Conservation (phyloP, 2,888 invertebrate species). For the Amphipyra tragopoginis region DNA sequence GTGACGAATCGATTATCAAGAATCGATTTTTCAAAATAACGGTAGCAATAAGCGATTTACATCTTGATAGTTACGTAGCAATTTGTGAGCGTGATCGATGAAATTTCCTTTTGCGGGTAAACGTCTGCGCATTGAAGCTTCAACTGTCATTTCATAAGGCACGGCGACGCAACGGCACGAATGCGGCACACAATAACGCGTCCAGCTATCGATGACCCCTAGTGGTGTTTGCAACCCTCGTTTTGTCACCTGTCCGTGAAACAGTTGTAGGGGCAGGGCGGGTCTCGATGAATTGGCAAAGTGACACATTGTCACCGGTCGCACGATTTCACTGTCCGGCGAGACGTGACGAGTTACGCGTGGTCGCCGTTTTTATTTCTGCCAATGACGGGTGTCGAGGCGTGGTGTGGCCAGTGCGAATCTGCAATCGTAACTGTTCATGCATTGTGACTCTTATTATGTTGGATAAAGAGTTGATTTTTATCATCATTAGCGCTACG, state of each 20-base stretch:
- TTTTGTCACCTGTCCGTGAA: conserved; percentile 23
- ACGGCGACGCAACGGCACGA: conserved; percentile 79
- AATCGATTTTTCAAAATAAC: conserved; percentile 89
- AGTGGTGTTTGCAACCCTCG: conserved; percentile 51
- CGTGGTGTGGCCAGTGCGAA: conserved; percentile 84
- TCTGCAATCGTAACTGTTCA: conserved; percentile 67
- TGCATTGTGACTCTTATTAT: conserved; percentile 68
- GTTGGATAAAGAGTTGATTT: conserved; percentile 66
- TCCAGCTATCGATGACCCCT: conserved; percentile 72
- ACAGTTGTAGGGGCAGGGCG: conserved; percentile 55
- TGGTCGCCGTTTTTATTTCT: conserved; percentile 89
- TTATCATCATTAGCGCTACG: conserved; percentile 57
- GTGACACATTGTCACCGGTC: conserved; percentile 87
- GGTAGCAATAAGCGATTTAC: conserved; percentile 86
- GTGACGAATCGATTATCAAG: conserved; percentile 84
- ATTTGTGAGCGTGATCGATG: conserved; percentile 88
- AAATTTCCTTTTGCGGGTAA: conserved; percentile 86
- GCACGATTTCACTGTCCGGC: conserved; percentile 88
- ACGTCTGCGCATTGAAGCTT: conserved; percentile 86
- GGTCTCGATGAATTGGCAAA: conserved; percentile 70
- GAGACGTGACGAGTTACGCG: conserved; percentile 89
- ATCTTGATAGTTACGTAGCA: conserved; percentile 86
- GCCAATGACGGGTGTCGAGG: conserved; percentile 90
- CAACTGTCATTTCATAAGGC: conserved; percentile 88
- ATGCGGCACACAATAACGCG: conserved; percentile 74